phyloP scores from a whole-genome alignment of 2,797 vertebrate genomes.

The Bufotes viridis region DNA sequence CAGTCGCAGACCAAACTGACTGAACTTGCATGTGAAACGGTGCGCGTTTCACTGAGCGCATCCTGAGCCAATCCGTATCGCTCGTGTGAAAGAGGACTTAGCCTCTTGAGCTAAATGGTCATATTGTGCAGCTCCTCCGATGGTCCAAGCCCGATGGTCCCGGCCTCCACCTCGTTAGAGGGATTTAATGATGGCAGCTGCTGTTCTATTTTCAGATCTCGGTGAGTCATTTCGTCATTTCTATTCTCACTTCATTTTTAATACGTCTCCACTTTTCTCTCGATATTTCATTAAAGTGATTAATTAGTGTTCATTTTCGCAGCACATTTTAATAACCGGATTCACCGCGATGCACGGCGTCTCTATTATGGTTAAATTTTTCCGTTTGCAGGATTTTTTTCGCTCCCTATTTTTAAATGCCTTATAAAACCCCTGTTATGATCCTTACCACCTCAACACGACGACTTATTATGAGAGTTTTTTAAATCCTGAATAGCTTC shows the following conservation, averaged over 20 bases:
- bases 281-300: conserved; percentile 32
- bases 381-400: neutral
- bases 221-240: conserved; percentile 26
- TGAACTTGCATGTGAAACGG: no score
- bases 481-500: conserved; percentile 2
- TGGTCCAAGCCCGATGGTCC: neutral
- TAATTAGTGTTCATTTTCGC: conserved; percentile 12
- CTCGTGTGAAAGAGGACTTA: neutral
- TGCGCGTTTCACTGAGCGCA: no score
- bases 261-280: conserved; percentile 26
- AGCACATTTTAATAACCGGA: neutral
- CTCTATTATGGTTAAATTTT: conserved; percentile 2
- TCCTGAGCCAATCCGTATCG: no score
- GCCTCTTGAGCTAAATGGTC: neutral
- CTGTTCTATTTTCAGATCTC: conserved; percentile 39
- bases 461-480: conserved; percentile 19
- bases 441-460: neutral
- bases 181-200: conserved; percentile 40
- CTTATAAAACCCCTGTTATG: conserved; percentile 5
- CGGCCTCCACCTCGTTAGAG: conserved; percentile 2
- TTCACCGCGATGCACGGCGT: neutral
- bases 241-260: conserved; percentile 28
- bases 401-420: conserved; percentile 19
- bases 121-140: neutral
- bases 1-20: no score